These are phyloP conservation scores for Eupleurogrammus muticus DNA, from an alignment of 2,797 vertebrate genomes.

Conservation along the genomic window DNA sequence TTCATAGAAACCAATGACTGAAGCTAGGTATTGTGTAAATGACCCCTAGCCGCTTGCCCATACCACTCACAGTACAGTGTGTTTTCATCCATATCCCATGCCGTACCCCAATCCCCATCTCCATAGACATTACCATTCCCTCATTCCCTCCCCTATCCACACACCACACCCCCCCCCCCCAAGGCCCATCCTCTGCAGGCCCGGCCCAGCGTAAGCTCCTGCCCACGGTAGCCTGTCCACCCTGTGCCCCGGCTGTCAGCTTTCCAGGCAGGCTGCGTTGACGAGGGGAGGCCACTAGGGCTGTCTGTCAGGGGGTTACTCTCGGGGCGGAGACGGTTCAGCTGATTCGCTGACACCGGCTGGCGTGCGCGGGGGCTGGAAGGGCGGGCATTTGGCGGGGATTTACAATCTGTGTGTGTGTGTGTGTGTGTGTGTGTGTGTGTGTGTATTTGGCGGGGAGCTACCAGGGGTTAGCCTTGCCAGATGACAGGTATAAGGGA, in stretches of 20 bases:
- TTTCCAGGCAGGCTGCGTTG: constrained; percentile 80
- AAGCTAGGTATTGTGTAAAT: too few relatives aligned
- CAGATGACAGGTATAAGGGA: constrained; percentile 81
- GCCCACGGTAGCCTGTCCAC: constrained; percentile 77
- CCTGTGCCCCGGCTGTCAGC: constrained; percentile 84
- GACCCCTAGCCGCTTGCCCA: too few relatives aligned
- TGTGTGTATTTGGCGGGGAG: constrained; percentile 76
- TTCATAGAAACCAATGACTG: too few relatives aligned
- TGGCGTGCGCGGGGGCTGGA: constrained; percentile 75
- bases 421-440: constrained; percentile 28
- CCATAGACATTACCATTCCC: constrained; percentile 30
- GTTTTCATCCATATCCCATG: constrained; percentile 5
- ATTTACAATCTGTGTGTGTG: constrained; percentile 62
- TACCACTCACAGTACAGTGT: too few relatives aligned
- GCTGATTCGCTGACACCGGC: constrained; percentile 84
- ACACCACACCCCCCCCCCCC: too few relatives aligned
- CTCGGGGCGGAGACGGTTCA: constrained; percentile 84
- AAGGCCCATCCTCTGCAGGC: constrained; percentile 61
- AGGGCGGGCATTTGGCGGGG: constrained; percentile 76
- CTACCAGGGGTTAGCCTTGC: constrained; percentile 82
- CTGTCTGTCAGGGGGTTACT: constrained; percentile 86
- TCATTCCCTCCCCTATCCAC: constrained; percentile 37
- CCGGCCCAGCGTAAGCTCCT: constrained; percentile 60
- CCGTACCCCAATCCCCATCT: constrained; percentile 16
- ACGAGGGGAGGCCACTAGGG: constrained; percentile 83